phyloP scores from a whole-genome alignment of 2,888 invertebrate species.

The Cataglyphis altisquamis region DNA sequence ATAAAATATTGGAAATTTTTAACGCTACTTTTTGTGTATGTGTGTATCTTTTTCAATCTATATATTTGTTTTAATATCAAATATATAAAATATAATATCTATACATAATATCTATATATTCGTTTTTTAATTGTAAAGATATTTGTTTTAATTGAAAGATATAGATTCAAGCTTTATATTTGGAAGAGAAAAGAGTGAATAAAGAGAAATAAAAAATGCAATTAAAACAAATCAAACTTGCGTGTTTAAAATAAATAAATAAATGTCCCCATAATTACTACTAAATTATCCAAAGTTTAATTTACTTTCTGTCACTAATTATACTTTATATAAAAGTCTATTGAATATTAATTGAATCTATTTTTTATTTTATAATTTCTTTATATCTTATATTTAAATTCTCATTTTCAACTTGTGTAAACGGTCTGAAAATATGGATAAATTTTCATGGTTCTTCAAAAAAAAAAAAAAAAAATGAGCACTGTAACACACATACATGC shows the following conservation, averaged over 20 bases:
- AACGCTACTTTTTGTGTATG: neutral
- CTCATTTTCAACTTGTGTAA: neutral
- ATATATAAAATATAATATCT: neutral
- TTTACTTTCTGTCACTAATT: neutral
- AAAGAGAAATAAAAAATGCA: neutral
- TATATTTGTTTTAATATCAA: neutral
- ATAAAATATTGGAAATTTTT: neutral
- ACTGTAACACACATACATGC: neutral
- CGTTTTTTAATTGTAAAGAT: neutral
- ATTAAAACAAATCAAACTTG: neutral
- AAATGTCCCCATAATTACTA: neutral
- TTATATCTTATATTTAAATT: neutral
- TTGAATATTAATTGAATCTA: neutral
- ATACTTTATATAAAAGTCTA: neutral
- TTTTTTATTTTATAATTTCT: constrained; percentile 1
- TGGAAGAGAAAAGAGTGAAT: neutral
- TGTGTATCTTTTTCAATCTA: neutral
- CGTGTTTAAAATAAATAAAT: neutral
- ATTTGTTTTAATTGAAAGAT: neutral
- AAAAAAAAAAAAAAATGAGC: neutral
- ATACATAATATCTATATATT: neutral
- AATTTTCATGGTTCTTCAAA: neutral
- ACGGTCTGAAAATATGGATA: neutral
- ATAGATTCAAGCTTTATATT: neutral
- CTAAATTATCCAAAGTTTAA: neutral